Percentiles rank a stretch among this genome's conserved stretches.
phyloP scores from a whole-genome alignment of 2,888 invertebrate genomes.

The Celastrina argiolus region DNA sequence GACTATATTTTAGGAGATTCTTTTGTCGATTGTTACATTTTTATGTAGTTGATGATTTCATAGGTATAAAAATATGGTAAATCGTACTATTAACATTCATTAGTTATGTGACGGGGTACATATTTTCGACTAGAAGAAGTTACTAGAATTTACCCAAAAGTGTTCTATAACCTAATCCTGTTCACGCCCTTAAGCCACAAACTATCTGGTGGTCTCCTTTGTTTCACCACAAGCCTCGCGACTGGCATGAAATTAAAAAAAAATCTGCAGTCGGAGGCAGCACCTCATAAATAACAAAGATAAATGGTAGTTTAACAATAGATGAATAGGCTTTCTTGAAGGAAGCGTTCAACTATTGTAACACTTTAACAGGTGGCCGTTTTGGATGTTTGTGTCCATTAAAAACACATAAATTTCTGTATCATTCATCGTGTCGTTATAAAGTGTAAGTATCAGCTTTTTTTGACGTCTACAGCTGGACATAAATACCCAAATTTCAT shows the following conservation, averaged over 20 bases:
- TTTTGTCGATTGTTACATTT: no score
- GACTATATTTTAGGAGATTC: no score
- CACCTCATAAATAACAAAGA: slow-evolving; percentile 73
- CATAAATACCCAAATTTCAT: no score
- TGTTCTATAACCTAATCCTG: not conserved
- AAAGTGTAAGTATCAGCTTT: not conserved
- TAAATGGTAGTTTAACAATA: slow-evolving; percentile 74
- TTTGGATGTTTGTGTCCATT: not conserved
- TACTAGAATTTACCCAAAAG: not conserved
- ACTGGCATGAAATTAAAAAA: slow-evolving; percentile 39
- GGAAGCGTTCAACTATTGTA: not conserved
- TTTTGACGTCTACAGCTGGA: no score
- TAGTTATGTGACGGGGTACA: no score
- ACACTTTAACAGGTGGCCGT: slow-evolving; percentile 9
- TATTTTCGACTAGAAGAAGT: no score
- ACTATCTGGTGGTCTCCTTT: not conserved
- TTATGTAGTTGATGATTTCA: no score
- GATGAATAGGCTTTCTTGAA: slow-evolving; percentile 48
- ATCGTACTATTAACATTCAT: no score
- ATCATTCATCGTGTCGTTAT: not conserved
- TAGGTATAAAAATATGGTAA: no score
- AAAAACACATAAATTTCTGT: slow-evolving; percentile 14
- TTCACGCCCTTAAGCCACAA: not conserved
- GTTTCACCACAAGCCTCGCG: not conserved
- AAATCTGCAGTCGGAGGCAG: slow-evolving; percentile 41